Base-by-base conservation (phyloP, 1,140 invertebrate genomes). In the Drosophila ambigua region DNA sequence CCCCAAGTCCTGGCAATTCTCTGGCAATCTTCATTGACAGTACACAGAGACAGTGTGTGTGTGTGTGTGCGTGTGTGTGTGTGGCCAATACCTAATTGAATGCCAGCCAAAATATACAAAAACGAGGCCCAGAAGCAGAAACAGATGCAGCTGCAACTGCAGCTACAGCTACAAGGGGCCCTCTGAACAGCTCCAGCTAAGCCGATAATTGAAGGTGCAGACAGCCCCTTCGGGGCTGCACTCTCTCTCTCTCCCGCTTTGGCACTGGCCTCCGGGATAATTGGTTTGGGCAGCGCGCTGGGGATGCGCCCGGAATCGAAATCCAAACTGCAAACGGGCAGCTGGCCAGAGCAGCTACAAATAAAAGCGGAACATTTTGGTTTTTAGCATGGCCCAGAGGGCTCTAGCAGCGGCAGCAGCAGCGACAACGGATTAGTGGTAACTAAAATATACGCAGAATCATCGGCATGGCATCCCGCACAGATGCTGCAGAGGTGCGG, bases 31-130 rank as follows among this genome's bases (percentile, higher is more conserved):
- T 41, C 28, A 48, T 51, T 23, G 35, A 41, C 44, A 54, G 44
- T 0, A 35, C 2, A 26, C 15, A 3, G 50, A 46, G 35, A 51
- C 41, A 28, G 26, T 9, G 50, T 51, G 45, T 50, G 16, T 46
- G 45, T 50, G 16, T 46, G 26, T 31, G 50, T 51, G 45, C 45
- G 16, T 46, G 20, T 1, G 20, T 20, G 20, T 20, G 20, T 20
- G 20, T 60, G 64, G 45, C 72, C 72, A 58, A 76, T 76, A 68
- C 73, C 55, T 76, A 76, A 76, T 76, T 76, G 73, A 76, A 76
- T 54, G 72, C 72, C 48, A 54, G 43, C 31, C 69, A 69, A 69
- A 69, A 53, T 62, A 39, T 51, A 13, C 58, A 59, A 60, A 49
- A 72, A 61, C 67, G 43, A 72, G 55, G 48, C 51, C 41, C 48